Evolutionary conservation across 2,888 invertebrate genomes (phyloP).

Genomic region (Gasteruption jaculator): DNA sequence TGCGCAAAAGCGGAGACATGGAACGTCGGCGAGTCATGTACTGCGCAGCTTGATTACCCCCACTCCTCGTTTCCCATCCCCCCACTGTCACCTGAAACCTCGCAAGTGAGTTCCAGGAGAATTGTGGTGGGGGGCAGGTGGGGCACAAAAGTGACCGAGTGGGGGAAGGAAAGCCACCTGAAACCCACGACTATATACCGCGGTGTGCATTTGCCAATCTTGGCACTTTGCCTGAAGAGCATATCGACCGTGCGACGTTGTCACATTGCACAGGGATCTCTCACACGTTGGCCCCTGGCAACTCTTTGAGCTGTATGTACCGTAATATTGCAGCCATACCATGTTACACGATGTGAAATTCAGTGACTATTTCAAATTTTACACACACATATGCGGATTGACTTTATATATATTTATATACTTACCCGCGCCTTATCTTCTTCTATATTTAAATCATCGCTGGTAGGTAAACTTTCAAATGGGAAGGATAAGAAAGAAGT

Average conservation of each 20-base stretch:
- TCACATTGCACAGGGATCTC: conserved; percentile 42
- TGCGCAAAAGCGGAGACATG: conserved; percentile 38
- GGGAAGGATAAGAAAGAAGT: too few relatives aligned
- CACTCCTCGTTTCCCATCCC: conserved; percentile 22
- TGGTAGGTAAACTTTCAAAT: too few relatives aligned
- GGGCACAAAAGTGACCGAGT: conserved; percentile 20
- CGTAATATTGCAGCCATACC: conserved; percentile 30
- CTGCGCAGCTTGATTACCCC: conserved; percentile 46
- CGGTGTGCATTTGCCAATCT: conserved; percentile 47
- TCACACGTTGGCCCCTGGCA: conserved; percentile 33
- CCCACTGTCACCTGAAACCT: conserved; percentile 31
- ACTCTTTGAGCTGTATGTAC: conserved; percentile 39
- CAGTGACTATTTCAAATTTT: too few relatives aligned
- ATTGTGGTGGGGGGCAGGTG: conserved; percentile 22
- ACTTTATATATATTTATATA: too few relatives aligned
- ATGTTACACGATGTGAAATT: conserved; percentile 34
- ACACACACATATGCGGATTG: too few relatives aligned
- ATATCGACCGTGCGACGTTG: conserved; percentile 52
- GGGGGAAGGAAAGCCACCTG: conserved; percentile 36
- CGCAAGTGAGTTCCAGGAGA: conserved; percentile 33
- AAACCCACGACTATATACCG: conserved; percentile 42
- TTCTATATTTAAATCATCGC: too few relatives aligned
- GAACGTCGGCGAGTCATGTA: conserved; percentile 30
- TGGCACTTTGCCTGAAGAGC: conserved; percentile 52
- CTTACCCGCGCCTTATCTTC: too few relatives aligned